Evolutionary conservation across 2,113 vertebrate species (phyloP).

Genomic region (Cacatua alba): DNA sequence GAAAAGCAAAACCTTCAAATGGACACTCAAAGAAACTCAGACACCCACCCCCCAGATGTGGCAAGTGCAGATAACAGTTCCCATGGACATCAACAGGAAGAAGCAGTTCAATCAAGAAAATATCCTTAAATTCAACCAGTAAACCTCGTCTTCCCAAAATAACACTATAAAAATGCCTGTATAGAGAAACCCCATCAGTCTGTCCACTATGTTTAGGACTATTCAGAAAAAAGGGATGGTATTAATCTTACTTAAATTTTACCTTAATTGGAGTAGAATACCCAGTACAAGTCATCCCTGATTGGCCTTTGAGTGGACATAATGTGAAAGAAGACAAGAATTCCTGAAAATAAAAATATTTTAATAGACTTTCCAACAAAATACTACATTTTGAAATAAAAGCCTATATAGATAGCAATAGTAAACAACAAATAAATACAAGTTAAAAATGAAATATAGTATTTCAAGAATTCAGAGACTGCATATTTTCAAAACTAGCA

Average conservation of each 20-base stretch:
- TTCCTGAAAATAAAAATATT: neutral
- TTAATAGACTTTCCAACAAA: neutral
- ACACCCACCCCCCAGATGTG: fast-evolving
- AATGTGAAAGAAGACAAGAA: neutral
- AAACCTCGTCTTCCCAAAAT: neutral
- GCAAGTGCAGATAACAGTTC: neutral
- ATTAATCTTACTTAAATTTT: neutral
- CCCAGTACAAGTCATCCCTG: neutral
- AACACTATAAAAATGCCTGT: neutral
- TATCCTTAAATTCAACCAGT: neutral
- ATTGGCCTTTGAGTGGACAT: neutral
- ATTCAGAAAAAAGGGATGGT: fast-evolving
- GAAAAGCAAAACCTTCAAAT: neutral
- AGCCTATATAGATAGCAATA: neutral
- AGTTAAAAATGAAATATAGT: neutral
- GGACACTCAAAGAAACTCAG: neutral
- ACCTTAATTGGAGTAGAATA: neutral
- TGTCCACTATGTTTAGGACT: fast-evolving
- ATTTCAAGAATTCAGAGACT: neutral
- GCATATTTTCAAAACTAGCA: neutral
- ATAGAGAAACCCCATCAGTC: neutral
- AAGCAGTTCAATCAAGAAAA: neutral
- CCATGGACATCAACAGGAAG: neutral
- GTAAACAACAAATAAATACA: neutral
- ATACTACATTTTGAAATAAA: neutral